Evolutionary conservation across 2,888 invertebrate genomes (phyloP).

Genomic region (Metellina segmentata): DNA sequence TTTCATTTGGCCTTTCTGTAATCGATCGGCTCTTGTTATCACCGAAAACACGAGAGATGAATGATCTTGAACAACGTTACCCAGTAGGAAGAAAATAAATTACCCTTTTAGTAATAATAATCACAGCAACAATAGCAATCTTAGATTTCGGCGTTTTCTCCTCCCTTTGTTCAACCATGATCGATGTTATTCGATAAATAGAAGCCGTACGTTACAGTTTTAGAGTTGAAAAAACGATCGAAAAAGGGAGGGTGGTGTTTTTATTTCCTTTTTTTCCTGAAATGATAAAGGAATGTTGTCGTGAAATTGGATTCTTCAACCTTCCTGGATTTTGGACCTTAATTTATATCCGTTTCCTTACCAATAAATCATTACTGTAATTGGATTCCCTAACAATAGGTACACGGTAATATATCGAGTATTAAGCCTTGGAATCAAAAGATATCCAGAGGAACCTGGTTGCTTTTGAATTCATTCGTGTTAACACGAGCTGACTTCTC

Average conservation of each 20-base stretch:
- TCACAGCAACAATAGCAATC: conserved; percentile 29
- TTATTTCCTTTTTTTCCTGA: neutral
- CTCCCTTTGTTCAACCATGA: conserved; percentile 35
- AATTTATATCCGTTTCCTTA: conserved; percentile 10
- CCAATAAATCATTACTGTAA: conserved; percentile 40
- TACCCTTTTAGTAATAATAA: conserved; percentile 39
- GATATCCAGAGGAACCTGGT: neutral
- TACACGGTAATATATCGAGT: neutral
- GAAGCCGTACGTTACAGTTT: conserved; percentile 13
- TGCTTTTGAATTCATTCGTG: neutral
- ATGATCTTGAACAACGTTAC: conserved; percentile 39
- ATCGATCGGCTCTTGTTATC: conserved; percentile 47
- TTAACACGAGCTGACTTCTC: neutral
- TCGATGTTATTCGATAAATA: conserved; percentile 54
- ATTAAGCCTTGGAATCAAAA: neutral
- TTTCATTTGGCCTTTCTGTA: conserved; percentile 43
- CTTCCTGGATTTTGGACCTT: conserved; percentile 22
- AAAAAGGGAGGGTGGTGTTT: neutral
- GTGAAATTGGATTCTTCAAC: conserved; percentile 19
- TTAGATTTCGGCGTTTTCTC: conserved; percentile 33
- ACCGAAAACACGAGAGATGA: conserved; percentile 46
- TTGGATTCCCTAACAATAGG: conserved; percentile 38
- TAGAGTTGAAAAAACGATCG: neutral
- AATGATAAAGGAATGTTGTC: conserved; percentile 27
- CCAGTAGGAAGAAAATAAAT: conserved; percentile 44